Base-by-base conservation (phyloP, 92 coral and sea anemone species). In the Scolanthus callimorphus region DNA sequence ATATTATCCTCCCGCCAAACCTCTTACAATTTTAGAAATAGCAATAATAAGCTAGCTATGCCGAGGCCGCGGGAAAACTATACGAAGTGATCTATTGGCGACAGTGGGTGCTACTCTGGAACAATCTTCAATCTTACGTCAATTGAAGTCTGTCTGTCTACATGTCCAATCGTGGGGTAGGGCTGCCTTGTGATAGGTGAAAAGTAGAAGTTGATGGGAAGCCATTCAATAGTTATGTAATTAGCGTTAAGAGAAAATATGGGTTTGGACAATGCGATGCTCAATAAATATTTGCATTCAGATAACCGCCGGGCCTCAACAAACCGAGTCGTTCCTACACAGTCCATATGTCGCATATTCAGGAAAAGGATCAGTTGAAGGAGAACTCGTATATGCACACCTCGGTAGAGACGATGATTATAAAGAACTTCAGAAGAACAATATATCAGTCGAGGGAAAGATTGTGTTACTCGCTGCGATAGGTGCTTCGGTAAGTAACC, bases 361-460 rank as follows among this genome's bases (percentile, higher is more conserved):
- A 37, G 71, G 78, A 11, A 46, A 62, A 21, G 95, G 95, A 4
- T 55, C 48, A 4, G 95, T 53, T 2, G 83, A 67, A 17, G 95
- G 95, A 51, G 76, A 81, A 72, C 82, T 86, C 20, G 81, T 86
- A 13, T 86, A 64, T 57, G 86, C 78, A 10, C 76, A 86, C 53
- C n/a, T 45, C 8, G 88, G 95, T 0, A 29, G 1, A 1, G 47
- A 60, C 1, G 4, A 9, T 0, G 89, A 86, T 50, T 77, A 81
- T 21, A 20, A 55, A 0, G n/a, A 15, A 15, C 66, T 86, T 25
- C 51, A 49, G 29, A 65, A 63, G 0, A 47, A 12, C 10, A 56
- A 62, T 37, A 81, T 71, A 25, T 67, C 78, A n/a, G 52, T 82
- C 13, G 57, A 71, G 38, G 76, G 74, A 24, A 70, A 62, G 70